Base-by-base conservation (phyloP, 2,797 vertebrate genomes). In the Sebastes vulpes region DNA sequence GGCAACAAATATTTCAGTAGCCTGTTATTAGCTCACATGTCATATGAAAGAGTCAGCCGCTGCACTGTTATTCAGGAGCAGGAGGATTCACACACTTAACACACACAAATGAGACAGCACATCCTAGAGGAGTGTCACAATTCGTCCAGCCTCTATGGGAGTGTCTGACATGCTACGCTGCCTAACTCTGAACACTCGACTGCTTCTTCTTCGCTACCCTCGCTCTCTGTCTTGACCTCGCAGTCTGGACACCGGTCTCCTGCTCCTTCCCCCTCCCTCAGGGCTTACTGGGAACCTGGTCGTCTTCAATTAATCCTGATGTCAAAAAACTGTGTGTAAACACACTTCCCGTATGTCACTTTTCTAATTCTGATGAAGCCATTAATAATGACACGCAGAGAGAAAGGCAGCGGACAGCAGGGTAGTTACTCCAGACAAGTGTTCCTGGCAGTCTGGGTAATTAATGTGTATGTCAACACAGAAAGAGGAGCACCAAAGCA, bases 381-480 rank as follows among this genome's bases (percentile, higher is more conserved):
- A 88, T 85, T 77, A 83, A 93, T 87, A 88, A 90, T 77, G 78
- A 80, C 81, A 56, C 69, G 11, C 48, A 75, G 8, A 42, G 23
- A 31, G 48, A 46, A 65, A 78, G 61, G 23, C 64, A 31, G 57
- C 69, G 86, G 84, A 82, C 90, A 90, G 90, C 85, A 65, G 89
- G 91, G 77, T 71, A 87, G 88, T 92, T 84, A 84, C 91, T 88
- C 82, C 84, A 94, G 86, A 93, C 91, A 84, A 92, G 91, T 91
- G 92, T 96, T 92, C 94, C 93, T 92, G 92, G 92, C 91, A 93
- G 93, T 91, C 85, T 67, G 82, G 84, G 92, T 96, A 96, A 96
- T 96, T 95, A 96, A 96, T 95, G 95, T 94, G 90, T 93, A 88
- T 91, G 94, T 96, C 95, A 96, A 95, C 95, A 95, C 89, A 89